phyloP scores from a whole-genome alignment of 2,113 vertebrate species.

The Aptenodytes patagonicus region DNA sequence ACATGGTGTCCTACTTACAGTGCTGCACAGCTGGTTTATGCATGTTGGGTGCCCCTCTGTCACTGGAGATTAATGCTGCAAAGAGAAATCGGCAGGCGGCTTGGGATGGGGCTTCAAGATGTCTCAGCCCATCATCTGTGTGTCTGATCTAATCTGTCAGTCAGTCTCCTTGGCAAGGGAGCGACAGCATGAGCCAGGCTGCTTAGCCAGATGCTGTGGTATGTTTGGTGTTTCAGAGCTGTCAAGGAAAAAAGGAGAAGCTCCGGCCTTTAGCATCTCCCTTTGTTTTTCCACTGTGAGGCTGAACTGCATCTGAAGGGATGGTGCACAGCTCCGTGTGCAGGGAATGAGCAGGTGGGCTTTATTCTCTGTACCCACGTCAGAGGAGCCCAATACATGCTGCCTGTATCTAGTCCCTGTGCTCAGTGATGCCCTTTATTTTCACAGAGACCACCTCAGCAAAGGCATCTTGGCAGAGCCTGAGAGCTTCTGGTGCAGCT shows the following conservation, averaged over 20 bases:
- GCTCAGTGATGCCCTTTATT: neutral
- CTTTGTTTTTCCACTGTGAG: neutral
- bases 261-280: neutral
- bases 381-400: neutral
- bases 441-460: neutral
- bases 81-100: neutral
- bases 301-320: neutral
- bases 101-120: conserved; percentile 15
- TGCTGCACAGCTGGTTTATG: conserved; percentile 26
- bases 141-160: conserved; percentile 57
- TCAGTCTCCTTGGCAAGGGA: conserved; percentile 20
- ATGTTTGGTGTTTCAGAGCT: conserved; percentile 28
- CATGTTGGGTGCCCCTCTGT: conserved; percentile 14
- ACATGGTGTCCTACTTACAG: conserved; percentile 5
- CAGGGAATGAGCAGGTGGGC: neutral
- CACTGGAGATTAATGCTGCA: conserved; percentile 48
- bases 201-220: conserved; percentile 35
- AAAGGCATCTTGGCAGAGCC: neutral
- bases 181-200: neutral
- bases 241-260: conserved; percentile 1
- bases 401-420: neutral
- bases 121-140: conserved; percentile 33
- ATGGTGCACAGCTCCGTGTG: neutral
- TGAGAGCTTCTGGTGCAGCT: conserved; percentile 4
- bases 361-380: neutral